phyloP scores from a whole-genome alignment of 2,888 invertebrate species.

The Phalera bucephala region DNA sequence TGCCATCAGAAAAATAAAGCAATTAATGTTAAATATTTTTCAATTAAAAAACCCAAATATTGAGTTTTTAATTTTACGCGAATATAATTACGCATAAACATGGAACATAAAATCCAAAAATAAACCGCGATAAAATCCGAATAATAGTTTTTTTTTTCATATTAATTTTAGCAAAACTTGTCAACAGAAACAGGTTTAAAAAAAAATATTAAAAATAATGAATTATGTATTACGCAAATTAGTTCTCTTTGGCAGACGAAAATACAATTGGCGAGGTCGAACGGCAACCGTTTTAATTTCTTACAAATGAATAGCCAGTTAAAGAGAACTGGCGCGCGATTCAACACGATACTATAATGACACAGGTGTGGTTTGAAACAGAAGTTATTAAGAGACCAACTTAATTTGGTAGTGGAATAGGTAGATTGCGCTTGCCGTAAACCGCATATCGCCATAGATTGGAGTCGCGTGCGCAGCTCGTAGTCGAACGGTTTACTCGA shows the following conservation, averaged over 20 bases:
- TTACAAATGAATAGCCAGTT: slow-evolving; percentile 22
- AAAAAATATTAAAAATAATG: no score
- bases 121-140: no score
- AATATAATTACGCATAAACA: no score
- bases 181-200: no score
- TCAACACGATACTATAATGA: slow-evolving; percentile 24
- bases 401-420: slow-evolving; percentile 45
- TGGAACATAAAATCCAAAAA: no score
- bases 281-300: slow-evolving; percentile 25
- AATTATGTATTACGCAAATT: slow-evolving; percentile 9
- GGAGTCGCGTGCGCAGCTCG: slow-evolving; percentile 56
- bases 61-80: no score
- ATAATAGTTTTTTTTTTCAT: no score
- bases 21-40: no score
- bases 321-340: slow-evolving; percentile 20
- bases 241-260: slow-evolving; percentile 29
- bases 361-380: slow-evolving; percentile 20
- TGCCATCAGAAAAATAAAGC: no score
- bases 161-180: no score
- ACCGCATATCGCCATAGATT: slow-evolving; percentile 60
- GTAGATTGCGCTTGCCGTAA: slow-evolving; percentile 59
- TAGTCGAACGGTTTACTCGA: slow-evolving; percentile 19
- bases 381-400: slow-evolving; percentile 36
- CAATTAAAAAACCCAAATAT: no score
- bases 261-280: slow-evolving; percentile 28